phyloP scores from a whole-genome alignment of 2,888 invertebrate genomes.

The Cataglyphis cursor region DNA sequence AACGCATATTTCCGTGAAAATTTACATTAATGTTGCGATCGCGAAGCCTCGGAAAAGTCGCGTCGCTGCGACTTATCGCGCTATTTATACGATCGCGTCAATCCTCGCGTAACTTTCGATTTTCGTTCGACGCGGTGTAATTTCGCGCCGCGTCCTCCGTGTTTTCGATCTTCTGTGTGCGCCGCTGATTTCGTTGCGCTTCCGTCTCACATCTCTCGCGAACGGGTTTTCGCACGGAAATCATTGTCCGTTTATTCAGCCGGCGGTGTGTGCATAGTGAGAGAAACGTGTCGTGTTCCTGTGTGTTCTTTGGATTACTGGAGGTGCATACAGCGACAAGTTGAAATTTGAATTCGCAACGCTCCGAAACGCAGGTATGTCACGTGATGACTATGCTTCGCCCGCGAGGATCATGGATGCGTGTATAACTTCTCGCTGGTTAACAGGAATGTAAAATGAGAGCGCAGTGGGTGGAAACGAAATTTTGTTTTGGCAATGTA shows the following conservation, averaged over 20 bases:
- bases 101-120: not conserved
- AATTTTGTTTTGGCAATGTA: conserved; percentile 13
- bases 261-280: conserved; percentile 9
- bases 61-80: conserved; percentile 69
- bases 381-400: not conserved
- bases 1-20: conserved; percentile 20
- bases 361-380: conserved; percentile 28
- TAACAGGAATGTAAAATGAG: conserved; percentile 13
- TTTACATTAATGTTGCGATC: conserved; percentile 72
- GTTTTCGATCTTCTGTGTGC: not conserved
- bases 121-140: not conserved
- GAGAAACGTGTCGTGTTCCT: conserved; percentile 7
- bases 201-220: not conserved
- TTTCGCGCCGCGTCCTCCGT: not conserved
- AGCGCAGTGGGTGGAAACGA: conserved; percentile 2
- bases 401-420: conserved; percentile 4
- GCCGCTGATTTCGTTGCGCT: not conserved
- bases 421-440: not conserved
- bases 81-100: conserved; percentile 10
- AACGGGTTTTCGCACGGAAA: conserved; percentile 35
- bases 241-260: not conserved
- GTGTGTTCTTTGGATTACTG: conserved; percentile 46
- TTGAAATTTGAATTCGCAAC: conserved; percentile 5
- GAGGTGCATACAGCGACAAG: conserved; percentile 4
- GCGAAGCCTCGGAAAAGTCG: conserved; percentile 59